A percentile compares a stretch with the other conserved stretches of the same genome.
Conservation (phyloP, 30 jellyfish, hydroid and myxozoan species). For the Catostylus mosaicus region DNA sequence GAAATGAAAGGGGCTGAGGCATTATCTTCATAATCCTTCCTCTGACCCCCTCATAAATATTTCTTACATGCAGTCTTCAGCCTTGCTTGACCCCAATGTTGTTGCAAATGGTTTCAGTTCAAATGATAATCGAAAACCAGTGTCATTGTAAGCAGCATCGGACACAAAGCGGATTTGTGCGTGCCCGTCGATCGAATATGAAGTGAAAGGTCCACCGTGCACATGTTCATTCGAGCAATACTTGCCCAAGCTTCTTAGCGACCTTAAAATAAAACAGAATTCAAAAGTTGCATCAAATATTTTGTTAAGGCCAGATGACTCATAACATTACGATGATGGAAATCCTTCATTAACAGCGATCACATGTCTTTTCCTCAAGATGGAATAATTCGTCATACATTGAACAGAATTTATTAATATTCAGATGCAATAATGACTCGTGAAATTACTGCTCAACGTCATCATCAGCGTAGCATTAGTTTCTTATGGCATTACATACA, state of each 20-base stretch:
- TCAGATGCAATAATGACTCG: too few species aligned
- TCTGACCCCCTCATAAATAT: too few species aligned
- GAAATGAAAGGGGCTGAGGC: too few species aligned
- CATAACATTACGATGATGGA: not conserved
- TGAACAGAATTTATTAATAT: too few species aligned
- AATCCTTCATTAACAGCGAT: not conserved
- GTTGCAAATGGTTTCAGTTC: conserved; percentile 13
- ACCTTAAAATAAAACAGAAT: not conserved
- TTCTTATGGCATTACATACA: too few species aligned
- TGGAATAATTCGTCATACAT: not conserved
- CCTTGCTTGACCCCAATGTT: conserved; percentile 17
- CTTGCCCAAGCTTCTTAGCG: conserved; percentile 11
- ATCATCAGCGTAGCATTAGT: too few species aligned
- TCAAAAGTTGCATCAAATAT: not conserved
- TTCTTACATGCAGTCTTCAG: conserved; percentile 13
- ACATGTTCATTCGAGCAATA: conserved; percentile 1
- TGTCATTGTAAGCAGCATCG: not conserved
- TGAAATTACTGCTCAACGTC: too few species aligned
- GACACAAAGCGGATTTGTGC: conserved; percentile 9
- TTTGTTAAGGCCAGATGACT: not conserved
- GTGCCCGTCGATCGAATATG: conserved; percentile 24
- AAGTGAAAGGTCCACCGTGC: conserved; percentile 24
- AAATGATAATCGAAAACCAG: conserved; percentile 23
- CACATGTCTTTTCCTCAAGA: not conserved
- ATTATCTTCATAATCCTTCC: too few species aligned